Evolutionary conservation across 1,140 invertebrate species (phyloP).

Genomic region (Drosophila watanabei): DNA sequence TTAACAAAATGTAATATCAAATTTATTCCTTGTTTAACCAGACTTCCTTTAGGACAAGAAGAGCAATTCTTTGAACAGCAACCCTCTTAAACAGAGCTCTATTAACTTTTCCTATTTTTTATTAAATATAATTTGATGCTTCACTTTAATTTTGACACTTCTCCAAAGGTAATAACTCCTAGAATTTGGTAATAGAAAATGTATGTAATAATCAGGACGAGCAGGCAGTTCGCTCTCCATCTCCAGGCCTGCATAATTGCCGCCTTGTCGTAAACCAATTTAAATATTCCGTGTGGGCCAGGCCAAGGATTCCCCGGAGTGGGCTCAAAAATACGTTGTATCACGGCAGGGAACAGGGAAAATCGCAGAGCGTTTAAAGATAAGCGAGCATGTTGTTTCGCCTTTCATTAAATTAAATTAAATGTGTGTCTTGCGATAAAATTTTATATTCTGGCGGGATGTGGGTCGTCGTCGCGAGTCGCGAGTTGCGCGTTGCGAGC

Average conservation of each 20-base stretch:
- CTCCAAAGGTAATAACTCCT: conserved; percentile 4
- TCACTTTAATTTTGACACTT: background rate
- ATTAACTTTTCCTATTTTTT: background rate
- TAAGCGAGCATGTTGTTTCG: conserved; percentile 61
- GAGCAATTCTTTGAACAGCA: background rate
- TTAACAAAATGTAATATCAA: too few species aligned
- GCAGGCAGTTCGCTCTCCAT: background rate
- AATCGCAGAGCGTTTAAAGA: conserved; percentile 54
- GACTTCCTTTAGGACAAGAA: background rate
- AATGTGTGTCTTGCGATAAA: conserved; percentile 64
- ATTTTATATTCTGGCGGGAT: conserved; percentile 50
- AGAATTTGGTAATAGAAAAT: conserved; percentile 21
- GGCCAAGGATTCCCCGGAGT: conserved; percentile 12
- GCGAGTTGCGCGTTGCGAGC: conserved; percentile 3
- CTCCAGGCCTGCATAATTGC: conserved; percentile 26
- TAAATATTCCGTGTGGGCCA: conserved; percentile 43
- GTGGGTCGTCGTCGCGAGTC: conserved; percentile 7
- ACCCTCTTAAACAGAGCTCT: background rate
- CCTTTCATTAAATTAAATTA: too few species aligned
- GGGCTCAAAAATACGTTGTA: conserved; percentile 19
- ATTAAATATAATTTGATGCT: background rate
- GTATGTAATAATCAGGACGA: conserved; percentile 12
- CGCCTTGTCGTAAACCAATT: conserved; percentile 38
- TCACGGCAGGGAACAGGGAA: conserved; percentile 35
- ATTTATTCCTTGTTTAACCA: too few species aligned